A percentile compares a stretch with the other conserved stretches of the same genome.
These are phyloP conservation scores for Macrotis lagotis DNA, from an alignment of 2,113 vertebrate species.

Conservation along the genomic window DNA sequence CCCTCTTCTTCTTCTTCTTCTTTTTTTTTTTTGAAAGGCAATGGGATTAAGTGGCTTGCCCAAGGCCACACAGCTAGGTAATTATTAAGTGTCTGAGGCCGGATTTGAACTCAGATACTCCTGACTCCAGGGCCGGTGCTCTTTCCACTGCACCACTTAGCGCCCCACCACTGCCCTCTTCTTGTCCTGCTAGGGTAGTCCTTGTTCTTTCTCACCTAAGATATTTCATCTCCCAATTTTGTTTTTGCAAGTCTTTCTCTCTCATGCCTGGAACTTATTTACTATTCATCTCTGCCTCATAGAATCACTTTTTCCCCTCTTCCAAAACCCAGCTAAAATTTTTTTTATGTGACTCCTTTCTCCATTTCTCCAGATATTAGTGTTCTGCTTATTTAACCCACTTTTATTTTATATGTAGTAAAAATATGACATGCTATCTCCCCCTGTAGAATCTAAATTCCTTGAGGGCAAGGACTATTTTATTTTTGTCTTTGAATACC, in stretches of 20 bases:
- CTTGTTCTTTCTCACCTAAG: not conserved
- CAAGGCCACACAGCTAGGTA: too few relatives aligned
- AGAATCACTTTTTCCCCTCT: not conserved
- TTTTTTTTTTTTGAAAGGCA: too few relatives aligned
- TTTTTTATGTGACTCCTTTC: not conserved
- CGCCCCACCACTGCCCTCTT: not conserved
- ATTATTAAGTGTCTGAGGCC: too few relatives aligned
- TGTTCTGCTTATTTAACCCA: not conserved
- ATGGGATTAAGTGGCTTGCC: too few relatives aligned
- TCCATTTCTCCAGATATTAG: not conserved
- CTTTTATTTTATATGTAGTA: not conserved
- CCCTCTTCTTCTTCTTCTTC: too few relatives aligned
- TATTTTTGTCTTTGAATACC: not conserved
- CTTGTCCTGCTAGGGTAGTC: not conserved
- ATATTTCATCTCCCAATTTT: not conserved
- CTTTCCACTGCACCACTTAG: too few relatives aligned
- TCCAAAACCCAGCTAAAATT: not conserved
- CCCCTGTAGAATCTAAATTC: not conserved
- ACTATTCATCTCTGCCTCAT: not conserved
- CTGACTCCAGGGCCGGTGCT: too few relatives aligned
- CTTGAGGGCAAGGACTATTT: not conserved
- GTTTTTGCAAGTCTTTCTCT: not conserved
- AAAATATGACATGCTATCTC: not conserved
- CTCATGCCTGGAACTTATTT: not conserved
- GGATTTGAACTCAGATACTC: too few relatives aligned